Conservation (phyloP, 2,113 vertebrate genomes). For the Tursiops truncatus region DNA sequence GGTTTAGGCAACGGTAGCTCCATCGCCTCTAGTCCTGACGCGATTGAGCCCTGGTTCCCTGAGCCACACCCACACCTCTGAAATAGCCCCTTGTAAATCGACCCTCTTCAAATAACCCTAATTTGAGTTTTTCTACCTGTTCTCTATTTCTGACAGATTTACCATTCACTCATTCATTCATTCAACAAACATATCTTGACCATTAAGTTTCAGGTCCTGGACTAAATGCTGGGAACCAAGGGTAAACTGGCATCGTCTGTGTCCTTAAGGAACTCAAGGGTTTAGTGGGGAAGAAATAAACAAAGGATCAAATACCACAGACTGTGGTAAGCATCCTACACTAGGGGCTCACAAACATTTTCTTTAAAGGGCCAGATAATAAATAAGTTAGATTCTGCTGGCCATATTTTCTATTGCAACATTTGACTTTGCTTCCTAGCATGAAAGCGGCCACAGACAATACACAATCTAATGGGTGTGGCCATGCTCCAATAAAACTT, state of each 20-base stretch:
- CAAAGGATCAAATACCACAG: neutral
- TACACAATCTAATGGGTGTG: neutral
- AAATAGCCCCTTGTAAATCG: neutral
- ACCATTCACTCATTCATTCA: neutral
- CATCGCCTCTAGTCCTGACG: neutral
- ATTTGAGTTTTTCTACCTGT: neutral
- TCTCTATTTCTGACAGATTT: neutral
- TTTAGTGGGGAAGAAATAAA: neutral
- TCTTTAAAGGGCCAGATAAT: neutral
- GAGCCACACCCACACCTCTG: neutral
- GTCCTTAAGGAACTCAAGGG: neutral
- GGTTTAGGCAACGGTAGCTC: neutral
- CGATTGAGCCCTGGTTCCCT: neutral
- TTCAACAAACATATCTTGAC: neutral
- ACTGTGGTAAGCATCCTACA: neutral
- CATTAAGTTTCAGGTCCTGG: neutral
- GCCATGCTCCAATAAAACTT: constrained; percentile 26
- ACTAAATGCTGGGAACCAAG: neutral
- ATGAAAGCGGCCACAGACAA: neutral
- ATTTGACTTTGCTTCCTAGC: neutral
- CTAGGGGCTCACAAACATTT: neutral
- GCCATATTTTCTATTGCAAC: neutral
- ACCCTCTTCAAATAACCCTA: neutral
- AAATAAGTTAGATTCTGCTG: neutral
- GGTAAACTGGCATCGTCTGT: neutral